phyloP scores from a whole-genome alignment of 2,888 invertebrate genomes.

The Eilema griseolum region DNA sequence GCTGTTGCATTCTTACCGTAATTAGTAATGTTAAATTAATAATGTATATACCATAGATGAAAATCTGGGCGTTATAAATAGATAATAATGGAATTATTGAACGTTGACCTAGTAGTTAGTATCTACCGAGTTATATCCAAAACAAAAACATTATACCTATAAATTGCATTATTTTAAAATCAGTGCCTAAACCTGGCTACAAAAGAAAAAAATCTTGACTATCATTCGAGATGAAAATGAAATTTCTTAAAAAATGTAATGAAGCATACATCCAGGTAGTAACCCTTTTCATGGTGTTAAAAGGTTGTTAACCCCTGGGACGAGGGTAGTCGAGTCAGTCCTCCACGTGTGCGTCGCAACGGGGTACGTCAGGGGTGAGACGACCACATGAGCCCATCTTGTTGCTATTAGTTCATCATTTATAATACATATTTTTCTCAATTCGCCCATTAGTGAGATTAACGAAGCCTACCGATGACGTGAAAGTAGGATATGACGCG shows the following conservation, averaged over 20 bases:
- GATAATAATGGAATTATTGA: neutral
- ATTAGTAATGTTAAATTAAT: neutral
- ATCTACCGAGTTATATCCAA: too few species aligned
- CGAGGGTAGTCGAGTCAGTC: conserved; percentile 53
- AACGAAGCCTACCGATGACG: conserved; percentile 74
- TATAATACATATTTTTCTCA: conserved; percentile 76
- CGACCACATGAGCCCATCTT: conserved; percentile 66
- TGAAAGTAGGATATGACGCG: conserved; percentile 75
- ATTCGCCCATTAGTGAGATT: conserved; percentile 79
- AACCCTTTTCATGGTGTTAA: conserved; percentile 53
- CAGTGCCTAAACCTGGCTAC: neutral
- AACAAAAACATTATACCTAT: neutral
- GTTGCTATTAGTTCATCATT: conserved; percentile 74
- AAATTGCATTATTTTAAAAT: neutral
- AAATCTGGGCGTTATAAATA: neutral
- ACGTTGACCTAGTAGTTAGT: neutral
- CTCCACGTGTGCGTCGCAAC: conserved; percentile 61
- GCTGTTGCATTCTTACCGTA: neutral
- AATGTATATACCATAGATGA: neutral
- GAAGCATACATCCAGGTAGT: conserved; percentile 54
- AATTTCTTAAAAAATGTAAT: conserved; percentile 27
- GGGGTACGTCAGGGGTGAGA: conserved; percentile 26
- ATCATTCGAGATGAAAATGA: neutral
- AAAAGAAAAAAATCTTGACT: neutral
- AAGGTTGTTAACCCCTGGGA: conserved; percentile 74